Evolutionary conservation across 1,140 invertebrate species (phyloP).

Genomic region (Drosophila repletoides): DNA sequence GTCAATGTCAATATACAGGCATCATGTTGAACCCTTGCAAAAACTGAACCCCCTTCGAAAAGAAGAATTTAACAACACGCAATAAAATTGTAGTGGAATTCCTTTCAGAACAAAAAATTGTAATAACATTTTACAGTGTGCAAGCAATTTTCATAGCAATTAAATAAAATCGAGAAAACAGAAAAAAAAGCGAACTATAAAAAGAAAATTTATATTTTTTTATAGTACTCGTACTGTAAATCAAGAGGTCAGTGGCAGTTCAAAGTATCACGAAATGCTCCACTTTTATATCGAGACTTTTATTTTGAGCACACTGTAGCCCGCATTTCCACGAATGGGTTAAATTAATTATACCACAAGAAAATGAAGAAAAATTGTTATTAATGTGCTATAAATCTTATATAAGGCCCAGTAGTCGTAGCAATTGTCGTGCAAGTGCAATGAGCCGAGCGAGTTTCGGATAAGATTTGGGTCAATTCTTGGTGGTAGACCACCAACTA

Average conservation of each 20-base stretch:
- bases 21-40: conserved; percentile 40
- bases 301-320: background rate
- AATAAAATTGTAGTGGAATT: conserved; percentile 11
- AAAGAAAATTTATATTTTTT: background rate
- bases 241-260: conserved; percentile 23
- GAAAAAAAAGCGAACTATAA: background rate
- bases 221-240: no score
- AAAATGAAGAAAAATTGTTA: conserved; percentile 4
- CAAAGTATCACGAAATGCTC: conserved; percentile 32
- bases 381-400: conserved; percentile 23
- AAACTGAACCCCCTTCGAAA: background rate
- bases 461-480: conserved; percentile 19
- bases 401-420: conserved; percentile 12
- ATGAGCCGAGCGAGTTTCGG: conserved; percentile 1
- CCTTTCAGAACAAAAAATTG: conserved; percentile 21
- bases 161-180: conserved; percentile 9
- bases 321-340: background rate
- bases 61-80: conserved; percentile 27
- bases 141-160: conserved; percentile 30
- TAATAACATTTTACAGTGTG: conserved; percentile 8
- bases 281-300: conserved; percentile 6
- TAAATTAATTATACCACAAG: conserved; percentile 24
- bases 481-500: background rate
- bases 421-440: conserved; percentile 18
- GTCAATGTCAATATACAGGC: conserved; percentile 44